These are phyloP conservation scores for Arnoldichthys spilopterus DNA, from an alignment of 2,797 vertebrate species.

Conservation along the genomic window DNA sequence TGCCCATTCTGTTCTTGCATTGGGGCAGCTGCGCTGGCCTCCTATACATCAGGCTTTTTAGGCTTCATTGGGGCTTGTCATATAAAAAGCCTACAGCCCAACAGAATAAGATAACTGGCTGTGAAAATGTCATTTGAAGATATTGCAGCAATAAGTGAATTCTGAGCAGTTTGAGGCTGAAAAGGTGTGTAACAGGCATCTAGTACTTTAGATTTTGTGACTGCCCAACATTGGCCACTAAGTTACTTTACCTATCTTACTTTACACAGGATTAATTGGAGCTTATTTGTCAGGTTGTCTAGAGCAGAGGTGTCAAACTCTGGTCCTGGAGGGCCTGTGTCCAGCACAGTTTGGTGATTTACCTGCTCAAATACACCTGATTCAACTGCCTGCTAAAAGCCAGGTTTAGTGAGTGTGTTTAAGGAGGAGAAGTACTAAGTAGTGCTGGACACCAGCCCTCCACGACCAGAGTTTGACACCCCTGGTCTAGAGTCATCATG, in stretches of 20 bases:
- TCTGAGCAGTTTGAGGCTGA: constrained; percentile 31
- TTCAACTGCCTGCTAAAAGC: no score
- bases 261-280: neutral
- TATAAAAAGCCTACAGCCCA: constrained; percentile 32
- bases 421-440: no score
- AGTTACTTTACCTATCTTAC: neutral
- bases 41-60: constrained; percentile 25
- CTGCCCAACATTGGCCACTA: neutral
- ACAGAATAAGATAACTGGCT: constrained; percentile 26
- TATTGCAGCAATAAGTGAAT: constrained; percentile 21
- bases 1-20: neutral
- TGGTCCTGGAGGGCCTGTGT: no score
- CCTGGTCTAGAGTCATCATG: no score
- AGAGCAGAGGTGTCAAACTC: no score
- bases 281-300: neutral
- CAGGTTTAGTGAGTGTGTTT: no score
- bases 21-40: constrained; percentile 17
- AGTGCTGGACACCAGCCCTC: no score
- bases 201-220: neutral
- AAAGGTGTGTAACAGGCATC: neutral
- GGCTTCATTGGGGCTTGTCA: constrained; percentile 17
- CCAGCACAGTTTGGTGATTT: no score
- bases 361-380: no score
- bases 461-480: no score
- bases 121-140: constrained; percentile 39